These are phyloP conservation scores for Theristicus caerulescens DNA, from an alignment of 2,113 vertebrate species.

Conservation along the genomic window DNA sequence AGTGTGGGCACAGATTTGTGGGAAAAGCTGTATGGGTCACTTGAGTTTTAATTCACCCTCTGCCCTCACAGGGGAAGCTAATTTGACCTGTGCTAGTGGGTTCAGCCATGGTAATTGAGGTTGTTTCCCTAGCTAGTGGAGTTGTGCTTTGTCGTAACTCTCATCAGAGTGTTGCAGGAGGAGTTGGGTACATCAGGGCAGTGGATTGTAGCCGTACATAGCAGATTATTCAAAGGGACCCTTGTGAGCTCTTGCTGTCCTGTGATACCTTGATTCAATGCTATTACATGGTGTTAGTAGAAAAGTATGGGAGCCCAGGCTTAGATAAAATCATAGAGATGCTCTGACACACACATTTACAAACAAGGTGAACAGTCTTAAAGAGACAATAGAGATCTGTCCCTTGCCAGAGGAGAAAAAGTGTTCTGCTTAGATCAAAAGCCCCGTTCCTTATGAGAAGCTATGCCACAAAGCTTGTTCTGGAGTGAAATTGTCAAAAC, in stretches of 20 bases:
- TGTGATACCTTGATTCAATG: background rate
- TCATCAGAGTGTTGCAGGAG: background rate
- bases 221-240: background rate
- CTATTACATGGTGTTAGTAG: background rate
- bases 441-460: background rate
- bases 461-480: background rate
- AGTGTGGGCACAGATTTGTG: background rate
- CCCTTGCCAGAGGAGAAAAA: background rate
- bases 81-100: background rate
- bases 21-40: background rate
- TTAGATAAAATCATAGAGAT: background rate
- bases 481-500: background rate
- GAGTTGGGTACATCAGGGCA: background rate
- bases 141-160: background rate
- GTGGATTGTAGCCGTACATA: fast-evolving
- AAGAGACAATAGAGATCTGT: background rate
- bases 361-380: background rate
- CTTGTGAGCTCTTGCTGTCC: background rate
- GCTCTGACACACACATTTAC: background rate
- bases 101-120: background rate
- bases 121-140: background rate
- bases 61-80: background rate
- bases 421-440: background rate
- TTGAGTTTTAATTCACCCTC: background rate
- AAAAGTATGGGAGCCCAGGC: background rate